Percentiles rank a stretch among this genome's conserved stretches.
phyloP scores from a whole-genome alignment of 2,113 vertebrate species.

The Alexandromys fortis region DNA sequence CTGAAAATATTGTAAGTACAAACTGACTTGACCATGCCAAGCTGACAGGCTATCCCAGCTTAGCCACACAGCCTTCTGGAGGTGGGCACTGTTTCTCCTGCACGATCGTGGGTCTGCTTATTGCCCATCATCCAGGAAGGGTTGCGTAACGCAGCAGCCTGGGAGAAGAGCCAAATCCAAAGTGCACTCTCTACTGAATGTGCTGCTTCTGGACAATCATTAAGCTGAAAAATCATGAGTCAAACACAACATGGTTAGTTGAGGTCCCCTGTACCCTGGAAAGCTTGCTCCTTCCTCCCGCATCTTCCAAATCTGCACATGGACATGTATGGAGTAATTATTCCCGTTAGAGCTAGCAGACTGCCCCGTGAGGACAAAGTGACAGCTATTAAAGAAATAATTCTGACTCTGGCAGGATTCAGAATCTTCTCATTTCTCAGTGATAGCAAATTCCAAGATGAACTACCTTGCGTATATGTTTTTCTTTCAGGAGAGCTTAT shows the following conservation, averaged over 20 bases:
- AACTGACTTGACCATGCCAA: accelerated
- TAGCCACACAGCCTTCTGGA: neutral
- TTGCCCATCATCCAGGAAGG: neutral
- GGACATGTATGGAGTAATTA: neutral
- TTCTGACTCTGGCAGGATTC: neutral
- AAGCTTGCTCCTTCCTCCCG: neutral
- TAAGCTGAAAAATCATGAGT: neutral
- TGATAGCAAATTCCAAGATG: neutral
- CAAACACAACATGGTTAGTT: neutral
- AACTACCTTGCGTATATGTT: neutral
- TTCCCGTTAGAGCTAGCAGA: neutral
- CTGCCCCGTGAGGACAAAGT: neutral
- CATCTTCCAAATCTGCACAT: neutral
- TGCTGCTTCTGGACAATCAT: neutral
- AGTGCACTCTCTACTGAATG: neutral
- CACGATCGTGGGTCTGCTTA: too few species aligned
- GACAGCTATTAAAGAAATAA: neutral
- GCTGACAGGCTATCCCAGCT: too few species aligned
- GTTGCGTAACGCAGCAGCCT: neutral
- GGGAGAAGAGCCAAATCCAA: neutral
- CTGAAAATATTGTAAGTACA: neutral
- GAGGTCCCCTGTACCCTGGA: neutral
- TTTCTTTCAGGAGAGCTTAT: neutral
- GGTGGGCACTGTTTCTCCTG: neutral
- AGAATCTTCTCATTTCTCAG: neutral